Evolutionary conservation across 2,888 invertebrate genomes (phyloP), one percentile per base, ranked within the genome.

Genomic region (Heliconius ismenius): DNA sequence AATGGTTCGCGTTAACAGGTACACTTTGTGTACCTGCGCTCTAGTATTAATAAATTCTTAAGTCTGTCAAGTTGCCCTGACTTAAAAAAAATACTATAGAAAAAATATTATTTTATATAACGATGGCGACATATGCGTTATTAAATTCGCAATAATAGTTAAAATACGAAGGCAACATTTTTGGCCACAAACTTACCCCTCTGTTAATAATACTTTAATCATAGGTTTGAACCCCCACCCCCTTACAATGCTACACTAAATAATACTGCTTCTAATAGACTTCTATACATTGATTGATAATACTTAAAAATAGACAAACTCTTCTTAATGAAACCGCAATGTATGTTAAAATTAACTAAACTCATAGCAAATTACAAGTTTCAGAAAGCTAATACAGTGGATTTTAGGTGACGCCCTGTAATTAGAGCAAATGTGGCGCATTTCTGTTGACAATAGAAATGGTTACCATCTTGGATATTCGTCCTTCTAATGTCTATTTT

Each of bases 371-470:
- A 81, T 84, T 86, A 85, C 82, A 78, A 83, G 21, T 73, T n/a
- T 82, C 83, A 82, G 83, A 83, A 83, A 82, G 88, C 89, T 91
- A 91, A 92, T 91, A 87, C 88, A 81, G 81, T 82, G 89, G 90
- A 90, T 92, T 90, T 90, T 87, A 86, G 90, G 89, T 89, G 85
- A 86, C 86, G 84, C 86, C 84, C 85, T 88, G 89, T 91, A 91
- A 92, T 92, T 92, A 92, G 84, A 91, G 90, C 92, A 92, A 92
- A 91, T 92, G 91, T 88, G 86, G 85, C 84, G 85, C 84, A 86
- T 90, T 91, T 88, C 85, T 87, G 87, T 88, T 88, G 88, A 90
- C 90, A 91, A 90, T 90, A 83, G 87, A 80, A 83, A 80, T 80
- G 78, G 81, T 83, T 82, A 83, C 76, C 79, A 81, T 81, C 80